Base-by-base conservation (phyloP, 2,113 vertebrate genomes). In the Alligator mississippiensis region DNA sequence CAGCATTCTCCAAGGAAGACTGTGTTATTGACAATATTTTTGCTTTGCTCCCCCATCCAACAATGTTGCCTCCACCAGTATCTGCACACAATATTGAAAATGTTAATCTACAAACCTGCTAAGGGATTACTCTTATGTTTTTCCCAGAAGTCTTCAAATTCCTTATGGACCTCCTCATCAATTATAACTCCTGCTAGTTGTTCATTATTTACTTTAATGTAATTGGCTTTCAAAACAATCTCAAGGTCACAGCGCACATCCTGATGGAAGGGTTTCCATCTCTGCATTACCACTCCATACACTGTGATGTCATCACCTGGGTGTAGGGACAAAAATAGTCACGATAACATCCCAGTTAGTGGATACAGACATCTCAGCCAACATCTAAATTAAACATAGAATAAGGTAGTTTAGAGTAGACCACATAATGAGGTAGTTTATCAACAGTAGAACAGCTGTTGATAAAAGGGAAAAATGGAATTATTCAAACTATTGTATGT, bases 251-350 rank as follows among this genome's bases (percentile, higher is more conserved):
- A 99, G 82, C 98, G 98, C 14, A 95, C 62, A 59, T 98, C 98
- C 60, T 98, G 98, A 0, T 94, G 97, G 90, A 99, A 97, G 14
- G 99, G 98, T 88, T 98, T 99, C 99, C 99, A 99, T 77, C 99
- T 98, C 84, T 99, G 99, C 97, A 98, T 98, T 87, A 99, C 98
- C 24, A 99, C 98, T 27, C 99, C 99, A 70, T 99, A 99, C 80
- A 99, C 97, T 1, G 99, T 99, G 89, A 99, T 97, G 87, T 99
- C 99, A 95, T 99, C 99, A 63, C 99, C 99, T 99, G 90, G 27
- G 16, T 68, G 91, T 77, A 93, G 90, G 70, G 78, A 85, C 14
- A 91, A 87, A 75, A 58, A 88, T 22, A 12, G 84, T 63, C 28
- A 61, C 87, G 90, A 28, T 61, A 79, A 62, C 13, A 64, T 14